Percentiles rank a stretch among this genome's conserved stretches.
Conservation (phyloP, 2,797 vertebrate genomes). For the Catamblyrhynchus diadema region DNA sequence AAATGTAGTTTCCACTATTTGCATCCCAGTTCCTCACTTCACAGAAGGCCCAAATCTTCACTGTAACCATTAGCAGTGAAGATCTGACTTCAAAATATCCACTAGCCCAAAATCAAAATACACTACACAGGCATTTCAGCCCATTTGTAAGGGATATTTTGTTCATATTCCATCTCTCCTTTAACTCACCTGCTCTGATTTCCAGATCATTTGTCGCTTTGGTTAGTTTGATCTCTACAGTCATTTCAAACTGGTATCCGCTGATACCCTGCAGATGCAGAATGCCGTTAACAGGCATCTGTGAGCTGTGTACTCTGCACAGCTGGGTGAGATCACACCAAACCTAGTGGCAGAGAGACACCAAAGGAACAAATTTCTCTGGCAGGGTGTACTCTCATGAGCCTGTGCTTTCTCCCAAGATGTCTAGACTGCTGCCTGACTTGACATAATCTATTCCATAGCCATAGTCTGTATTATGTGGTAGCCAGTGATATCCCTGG, state of each 20-base stretch:
- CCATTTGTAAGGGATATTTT: neutral
- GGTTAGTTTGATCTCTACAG: neutral
- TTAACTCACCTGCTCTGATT: neutral
- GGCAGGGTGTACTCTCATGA: neutral
- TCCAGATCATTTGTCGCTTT: neutral
- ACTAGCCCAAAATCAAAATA: neutral
- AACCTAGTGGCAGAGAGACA: neutral
- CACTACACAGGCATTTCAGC: neutral
- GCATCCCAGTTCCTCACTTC: neutral
- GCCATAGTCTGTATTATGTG: neutral
- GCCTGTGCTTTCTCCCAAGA: neutral
- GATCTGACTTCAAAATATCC: neutral
- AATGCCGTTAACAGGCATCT: neutral
- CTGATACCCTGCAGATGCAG: neutral
- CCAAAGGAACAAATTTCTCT: neutral
- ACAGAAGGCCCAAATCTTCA: neutral
- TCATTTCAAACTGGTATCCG: neutral
- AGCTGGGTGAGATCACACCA: neutral
- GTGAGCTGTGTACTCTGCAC: neutral
- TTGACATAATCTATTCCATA: conserved; percentile 21
- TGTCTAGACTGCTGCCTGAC: neutral
- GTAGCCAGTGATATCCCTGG: neutral
- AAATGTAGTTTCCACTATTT: neutral
- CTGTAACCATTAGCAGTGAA: neutral
- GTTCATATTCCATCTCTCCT: neutral